Evolutionary conservation across 1,140 invertebrate species (phyloP).

Genomic region (Cydia amplana): DNA sequence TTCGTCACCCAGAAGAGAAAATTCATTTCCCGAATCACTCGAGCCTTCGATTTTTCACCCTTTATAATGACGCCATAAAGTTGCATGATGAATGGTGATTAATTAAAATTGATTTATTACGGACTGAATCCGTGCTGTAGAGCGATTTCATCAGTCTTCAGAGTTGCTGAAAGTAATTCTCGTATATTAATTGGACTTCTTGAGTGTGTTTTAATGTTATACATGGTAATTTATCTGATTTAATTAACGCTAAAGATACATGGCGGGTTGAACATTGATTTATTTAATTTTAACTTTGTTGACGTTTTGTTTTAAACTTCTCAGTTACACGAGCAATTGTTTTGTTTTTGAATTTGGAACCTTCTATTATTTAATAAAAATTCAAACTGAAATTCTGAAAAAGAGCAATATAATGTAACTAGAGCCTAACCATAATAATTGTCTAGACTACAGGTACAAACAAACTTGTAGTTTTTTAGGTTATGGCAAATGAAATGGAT

Average conservation of each 20-base stretch:
- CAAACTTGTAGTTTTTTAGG: no score
- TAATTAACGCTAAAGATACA: constrained; percentile 3
- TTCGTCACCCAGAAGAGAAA: not conserved
- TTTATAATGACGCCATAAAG: constrained; percentile 25
- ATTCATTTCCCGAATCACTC: constrained; percentile 5
- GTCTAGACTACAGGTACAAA: no score
- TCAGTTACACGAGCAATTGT: no score
- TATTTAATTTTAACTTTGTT: constrained; percentile 18
- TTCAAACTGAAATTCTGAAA: no score
- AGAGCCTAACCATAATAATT: no score
- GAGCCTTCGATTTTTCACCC: constrained; percentile 25
- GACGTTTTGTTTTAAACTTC: not conserved
- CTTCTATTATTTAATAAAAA: no score
- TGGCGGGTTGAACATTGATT: not conserved
- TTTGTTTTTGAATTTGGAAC: not conserved
- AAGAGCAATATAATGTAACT: no score
- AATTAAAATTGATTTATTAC: constrained; percentile 33
- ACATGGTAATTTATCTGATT: constrained; percentile 13
- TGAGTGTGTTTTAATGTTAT: constrained; percentile 16
- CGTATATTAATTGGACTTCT: constrained; percentile 20
- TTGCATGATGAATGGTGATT: constrained; percentile 30
- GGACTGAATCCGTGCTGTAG: not conserved
- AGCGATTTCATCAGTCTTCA: constrained; percentile 9
- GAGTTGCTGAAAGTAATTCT: constrained; percentile 15
- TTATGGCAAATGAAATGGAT: no score